Evolutionary conservation across 1,140 invertebrate species (phyloP).

Genomic region (Thaumetopoea pityocampa): DNA sequence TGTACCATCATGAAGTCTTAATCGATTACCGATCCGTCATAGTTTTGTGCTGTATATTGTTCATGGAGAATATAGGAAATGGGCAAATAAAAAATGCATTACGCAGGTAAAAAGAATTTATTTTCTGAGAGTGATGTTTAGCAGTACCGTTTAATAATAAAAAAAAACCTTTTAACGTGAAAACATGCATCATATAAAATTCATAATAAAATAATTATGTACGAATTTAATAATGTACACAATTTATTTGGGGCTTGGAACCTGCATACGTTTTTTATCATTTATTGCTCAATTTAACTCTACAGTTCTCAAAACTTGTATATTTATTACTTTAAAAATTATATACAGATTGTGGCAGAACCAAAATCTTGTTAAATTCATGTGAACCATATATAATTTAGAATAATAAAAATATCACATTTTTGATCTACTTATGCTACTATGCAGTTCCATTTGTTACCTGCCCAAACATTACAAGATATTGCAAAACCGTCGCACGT

Average conservation of each 20-base stretch:
- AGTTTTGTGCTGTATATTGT: no score
- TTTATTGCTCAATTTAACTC: constrained; percentile 32
- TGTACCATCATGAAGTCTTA: no score
- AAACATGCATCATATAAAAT: constrained; percentile 28
- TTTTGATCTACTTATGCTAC: constrained; percentile 62
- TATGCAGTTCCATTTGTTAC: constrained; percentile 54
- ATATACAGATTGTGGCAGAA: constrained; percentile 19
- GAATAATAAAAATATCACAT: constrained; percentile 69
- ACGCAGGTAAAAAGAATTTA: constrained; percentile 58
- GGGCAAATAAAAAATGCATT: constrained; percentile 46
- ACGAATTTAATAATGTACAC: constrained; percentile 30
- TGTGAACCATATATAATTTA: constrained; percentile 48
- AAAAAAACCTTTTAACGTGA: constrained; percentile 25
- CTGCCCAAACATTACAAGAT: constrained; percentile 28
- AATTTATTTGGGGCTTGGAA: constrained; percentile 49
- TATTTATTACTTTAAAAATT: constrained; percentile 3
- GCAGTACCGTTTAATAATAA: constrained; percentile 34
- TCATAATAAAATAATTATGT: constrained; percentile 28
- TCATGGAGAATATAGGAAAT: no score
- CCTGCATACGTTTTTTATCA: constrained; percentile 44
- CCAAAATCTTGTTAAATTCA: constrained; percentile 21
- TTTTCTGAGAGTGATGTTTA: constrained; percentile 40
- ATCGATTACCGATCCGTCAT: no score
- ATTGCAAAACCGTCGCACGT: constrained; percentile 21
- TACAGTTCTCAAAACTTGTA: constrained; percentile 14